Base-by-base conservation (phyloP, 1,140 invertebrate species). In the Trichonephila clavipes region DNA sequence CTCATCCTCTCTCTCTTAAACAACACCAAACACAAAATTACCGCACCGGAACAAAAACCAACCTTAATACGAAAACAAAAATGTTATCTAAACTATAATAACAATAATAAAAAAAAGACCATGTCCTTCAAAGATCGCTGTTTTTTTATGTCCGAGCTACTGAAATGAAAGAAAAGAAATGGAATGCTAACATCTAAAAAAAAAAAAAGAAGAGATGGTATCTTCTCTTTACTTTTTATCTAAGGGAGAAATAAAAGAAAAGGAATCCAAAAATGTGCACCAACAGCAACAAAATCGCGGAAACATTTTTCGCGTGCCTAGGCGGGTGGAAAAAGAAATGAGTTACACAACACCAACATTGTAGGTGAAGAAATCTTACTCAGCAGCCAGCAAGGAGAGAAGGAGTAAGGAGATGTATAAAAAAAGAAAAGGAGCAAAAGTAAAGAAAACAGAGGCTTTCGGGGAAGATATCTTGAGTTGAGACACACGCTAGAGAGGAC, bases 341-440 rank as follows among this genome's bases (percentile, higher is more conserved):
- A 61, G 85, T 85, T 85, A 85, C 64, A 86, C 85, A 86, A 86
- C 85, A 86, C 85, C 51, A 86, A 86, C 85, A 86, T 86, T 62
- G 58, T 86, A 86, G 58, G 85, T 86, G 85, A 86, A 86, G 85
- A 86, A 86, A 86, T 86, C 85, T 86, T 61, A 34, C 51, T 62
- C 58, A 51, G 51, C 85, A 62, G 58, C 2, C 18, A 61, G 10
- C 24, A 59, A 62, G 24, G 10, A 58, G 24, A 62, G 24, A n/a
- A 86, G 58, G n/a, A 16, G 24, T n/a, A 4, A 83, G n/a, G 12
- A 59, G 51, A 83, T 59, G 28, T n/a, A 62, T 59, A 62, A 62
- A 28, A 62, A 34, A 62, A 28, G 59, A 62, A 82, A n/a, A 4
- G 10, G 8, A 58, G 18, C 21, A 85, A 59, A 85, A 59, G 82